Evolutionary conservation across 2,113 vertebrate genomes (phyloP).

Genomic region (Rhinolophus ferrumequinum): DNA sequence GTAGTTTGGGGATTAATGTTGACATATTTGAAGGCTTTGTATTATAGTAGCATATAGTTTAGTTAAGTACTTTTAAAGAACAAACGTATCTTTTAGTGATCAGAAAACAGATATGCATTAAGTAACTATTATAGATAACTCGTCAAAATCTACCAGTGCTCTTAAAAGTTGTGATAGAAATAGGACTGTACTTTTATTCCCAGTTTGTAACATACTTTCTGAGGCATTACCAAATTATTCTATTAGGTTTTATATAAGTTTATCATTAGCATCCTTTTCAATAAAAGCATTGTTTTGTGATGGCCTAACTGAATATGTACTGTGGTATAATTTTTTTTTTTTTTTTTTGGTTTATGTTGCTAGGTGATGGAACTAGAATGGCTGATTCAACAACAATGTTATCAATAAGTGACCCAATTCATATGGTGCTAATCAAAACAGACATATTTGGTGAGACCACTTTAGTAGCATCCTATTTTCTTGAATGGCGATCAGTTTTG

Average conservation of each 20-base stretch:
- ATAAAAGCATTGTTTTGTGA: conserved; percentile 1
- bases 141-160: not conserved
- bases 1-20: conserved; percentile 1
- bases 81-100: not conserved
- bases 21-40: not conserved
- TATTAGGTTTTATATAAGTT: conserved; percentile 28
- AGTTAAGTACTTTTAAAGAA: not conserved
- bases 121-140: not conserved
- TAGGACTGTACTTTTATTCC: not conserved
- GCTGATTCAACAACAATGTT: conserved; percentile 94
- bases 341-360: conserved; percentile 65
- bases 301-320: conserved; percentile 31
- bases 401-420: conserved; percentile 95
- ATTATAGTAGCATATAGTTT: not conserved
- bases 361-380: conserved; percentile 95
- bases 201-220: not conserved
- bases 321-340: not conserved
- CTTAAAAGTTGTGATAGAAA: conserved; percentile 5
- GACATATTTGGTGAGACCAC: conserved; percentile 93
- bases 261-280: conserved; percentile 39
- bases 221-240: conserved; percentile 34
- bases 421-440: conserved; percentile 96
- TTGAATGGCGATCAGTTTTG: conserved; percentile 96
- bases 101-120: not conserved
- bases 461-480: conserved; percentile 94